phyloP scores from a whole-genome alignment of 1,140 invertebrate species.

The Drosophila nasuta region DNA sequence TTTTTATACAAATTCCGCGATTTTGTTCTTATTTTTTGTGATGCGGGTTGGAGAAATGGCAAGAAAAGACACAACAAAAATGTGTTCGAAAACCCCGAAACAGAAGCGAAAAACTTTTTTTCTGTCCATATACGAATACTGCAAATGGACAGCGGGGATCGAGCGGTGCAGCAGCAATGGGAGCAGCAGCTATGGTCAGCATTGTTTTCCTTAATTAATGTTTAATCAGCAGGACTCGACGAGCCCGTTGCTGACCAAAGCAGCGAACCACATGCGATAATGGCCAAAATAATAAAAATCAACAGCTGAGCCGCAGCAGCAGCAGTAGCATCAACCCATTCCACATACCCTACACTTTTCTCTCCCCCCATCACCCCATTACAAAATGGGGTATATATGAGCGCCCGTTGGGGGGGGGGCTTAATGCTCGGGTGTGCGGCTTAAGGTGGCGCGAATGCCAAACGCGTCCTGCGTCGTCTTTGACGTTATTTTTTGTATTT shows the following conservation, averaged over 20 bases:
- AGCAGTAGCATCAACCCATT: constrained; percentile 11
- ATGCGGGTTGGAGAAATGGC: constrained; percentile 44
- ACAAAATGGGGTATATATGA: constrained; percentile 8
- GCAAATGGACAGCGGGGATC: constrained; percentile 13
- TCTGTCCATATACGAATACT: not conserved
- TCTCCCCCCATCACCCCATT: not conserved
- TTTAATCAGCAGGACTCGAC: constrained; percentile 84
- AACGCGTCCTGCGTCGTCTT: constrained; percentile 63
- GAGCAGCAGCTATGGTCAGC: constrained; percentile 56
- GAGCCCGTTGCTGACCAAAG: constrained; percentile 74
- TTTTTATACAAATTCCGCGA: constrained; percentile 84
- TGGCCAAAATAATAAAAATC: constrained; percentile 84
- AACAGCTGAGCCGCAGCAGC: constrained; percentile 65
- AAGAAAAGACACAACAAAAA: constrained; percentile 52
- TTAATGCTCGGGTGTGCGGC: constrained; percentile 75
- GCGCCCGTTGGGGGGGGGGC: constrained; percentile 15
- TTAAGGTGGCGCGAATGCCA: constrained; percentile 74
- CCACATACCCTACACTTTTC: not conserved
- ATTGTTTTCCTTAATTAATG: constrained; percentile 85
- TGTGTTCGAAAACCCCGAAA: constrained; percentile 29
- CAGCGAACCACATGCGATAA: constrained; percentile 82
- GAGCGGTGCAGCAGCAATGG: constrained; percentile 36
- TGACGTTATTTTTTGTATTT: constrained; percentile 34
- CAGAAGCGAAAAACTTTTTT: constrained; percentile 48
- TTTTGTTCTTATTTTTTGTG: constrained; percentile 77